phyloP scores from a whole-genome alignment of 2,113 vertebrate genomes.

The Macrotis lagotis region DNA sequence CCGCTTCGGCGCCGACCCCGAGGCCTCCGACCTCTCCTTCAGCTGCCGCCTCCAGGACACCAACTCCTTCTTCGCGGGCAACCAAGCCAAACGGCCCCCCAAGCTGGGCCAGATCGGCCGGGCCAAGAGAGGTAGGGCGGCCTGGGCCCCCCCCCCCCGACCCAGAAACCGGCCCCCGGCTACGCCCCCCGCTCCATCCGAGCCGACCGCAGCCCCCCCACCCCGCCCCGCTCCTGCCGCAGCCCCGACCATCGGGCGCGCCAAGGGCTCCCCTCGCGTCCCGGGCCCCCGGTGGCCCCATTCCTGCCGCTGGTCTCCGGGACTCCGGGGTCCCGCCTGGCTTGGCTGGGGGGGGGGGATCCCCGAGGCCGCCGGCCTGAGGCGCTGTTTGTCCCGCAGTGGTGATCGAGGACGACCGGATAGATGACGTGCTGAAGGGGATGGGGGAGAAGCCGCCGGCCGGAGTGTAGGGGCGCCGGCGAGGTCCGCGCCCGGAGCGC shows the following conservation, averaged over 20 bases:
- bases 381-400: constrained; percentile 87
- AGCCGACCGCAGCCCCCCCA: no score
- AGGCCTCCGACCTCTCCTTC: constrained; percentile 96
- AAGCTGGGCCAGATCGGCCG: constrained; percentile 98
- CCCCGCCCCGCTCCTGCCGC: constrained; percentile 76
- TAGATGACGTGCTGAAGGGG: constrained; percentile 99
- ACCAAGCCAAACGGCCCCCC: constrained; percentile 96
- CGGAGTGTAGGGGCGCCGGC: constrained; percentile 90
- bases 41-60: constrained; percentile 99
- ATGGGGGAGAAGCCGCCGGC: constrained; percentile 98
- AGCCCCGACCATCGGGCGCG: constrained; percentile 48
- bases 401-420: constrained; percentile 99
- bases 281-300: constrained; percentile 59
- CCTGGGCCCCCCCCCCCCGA: constrained; percentile 64
- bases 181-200: constrained; percentile 51
- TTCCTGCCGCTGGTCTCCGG: constrained; percentile 48
- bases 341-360: no score
- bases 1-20: constrained; percentile 94
- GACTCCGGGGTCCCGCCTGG: no score
- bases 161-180: constrained; percentile 71
- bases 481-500: constrained; percentile 88
- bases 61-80: constrained; percentile 94
- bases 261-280: constrained; percentile 45
- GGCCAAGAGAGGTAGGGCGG: constrained; percentile 94
- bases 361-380: constrained; percentile 73